Evolutionary conservation across 2,113 vertebrate genomes (phyloP).

Genomic region (Rhadina sibilatrix): DNA sequence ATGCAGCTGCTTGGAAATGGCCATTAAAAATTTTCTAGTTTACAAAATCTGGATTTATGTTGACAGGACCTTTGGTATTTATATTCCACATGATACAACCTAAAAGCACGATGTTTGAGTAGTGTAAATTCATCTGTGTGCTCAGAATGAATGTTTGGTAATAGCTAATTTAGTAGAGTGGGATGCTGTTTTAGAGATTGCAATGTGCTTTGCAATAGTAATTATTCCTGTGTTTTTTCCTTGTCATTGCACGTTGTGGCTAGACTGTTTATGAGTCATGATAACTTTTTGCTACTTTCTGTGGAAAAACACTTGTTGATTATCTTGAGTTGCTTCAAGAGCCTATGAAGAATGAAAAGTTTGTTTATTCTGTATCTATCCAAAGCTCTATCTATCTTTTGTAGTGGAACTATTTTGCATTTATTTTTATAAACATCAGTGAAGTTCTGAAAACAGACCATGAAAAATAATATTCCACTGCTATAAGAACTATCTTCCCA

Average conservation of each 20-base stretch:
- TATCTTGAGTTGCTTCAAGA: neutral
- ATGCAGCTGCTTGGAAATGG: neutral
- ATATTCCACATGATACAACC: neutral
- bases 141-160: neutral
- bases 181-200: neutral
- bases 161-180: neutral
- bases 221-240: neutral
- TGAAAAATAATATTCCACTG: neutral
- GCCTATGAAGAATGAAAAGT: neutral
- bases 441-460: neutral
- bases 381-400: neutral
- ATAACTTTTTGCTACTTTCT: neutral
- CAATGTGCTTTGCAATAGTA: neutral
- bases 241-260: neutral
- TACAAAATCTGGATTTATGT: neutral
- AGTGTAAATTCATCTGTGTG: neutral
- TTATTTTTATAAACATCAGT: neutral
- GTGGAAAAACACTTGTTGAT: neutral
- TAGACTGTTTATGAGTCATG: neutral
- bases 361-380: neutral
- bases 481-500: neutral
- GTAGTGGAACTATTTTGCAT: neutral
- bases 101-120: neutral
- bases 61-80: neutral
- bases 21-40: neutral